Evolutionary conservation across 2,888 invertebrate species (phyloP).

Genomic region (Artemia sinica): DNA sequence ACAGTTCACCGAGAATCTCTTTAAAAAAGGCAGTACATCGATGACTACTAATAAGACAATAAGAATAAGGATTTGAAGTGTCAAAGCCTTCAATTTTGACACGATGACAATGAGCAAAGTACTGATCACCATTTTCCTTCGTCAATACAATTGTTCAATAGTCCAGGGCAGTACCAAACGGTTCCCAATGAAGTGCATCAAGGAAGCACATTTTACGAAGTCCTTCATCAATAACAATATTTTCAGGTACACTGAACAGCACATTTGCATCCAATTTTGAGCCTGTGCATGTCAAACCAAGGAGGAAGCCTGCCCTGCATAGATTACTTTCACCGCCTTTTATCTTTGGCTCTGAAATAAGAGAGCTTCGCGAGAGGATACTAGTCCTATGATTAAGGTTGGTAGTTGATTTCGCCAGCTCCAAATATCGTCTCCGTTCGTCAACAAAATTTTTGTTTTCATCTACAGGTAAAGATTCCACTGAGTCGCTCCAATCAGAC

Average conservation of each 20-base stretch:
- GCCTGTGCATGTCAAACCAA: not conserved
- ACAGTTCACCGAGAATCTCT: not conserved
- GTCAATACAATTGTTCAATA: not conserved
- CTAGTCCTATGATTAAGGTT: not conserved
- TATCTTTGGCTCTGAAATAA: not conserved
- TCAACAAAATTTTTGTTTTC: not conserved
- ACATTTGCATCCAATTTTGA: not conserved
- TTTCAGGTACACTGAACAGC: constrained; percentile 7
- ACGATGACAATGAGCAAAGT: constrained; percentile 3
- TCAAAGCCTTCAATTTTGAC: constrained; percentile 4
- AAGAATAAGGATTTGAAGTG: not conserved
- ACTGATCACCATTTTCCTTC: not conserved
- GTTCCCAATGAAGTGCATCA: not conserved
- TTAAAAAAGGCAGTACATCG: constrained; percentile 7
- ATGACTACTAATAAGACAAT: not conserved
- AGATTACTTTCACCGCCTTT: not conserved
- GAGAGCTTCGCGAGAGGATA: not conserved
- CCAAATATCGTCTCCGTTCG: not conserved
- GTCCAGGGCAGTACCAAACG: not conserved
- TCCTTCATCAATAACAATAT: not conserved
- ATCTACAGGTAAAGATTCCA: no score
- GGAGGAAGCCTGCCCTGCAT: not conserved
- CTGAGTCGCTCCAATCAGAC: no score
- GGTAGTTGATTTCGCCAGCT: not conserved
- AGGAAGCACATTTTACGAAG: constrained; percentile 1